A percentile compares a stretch with the other conserved stretches of the same genome.
These are phyloP conservation scores for Rachycentron canadum DNA, from an alignment of 2,797 vertebrate species.

Conservation along the genomic window DNA sequence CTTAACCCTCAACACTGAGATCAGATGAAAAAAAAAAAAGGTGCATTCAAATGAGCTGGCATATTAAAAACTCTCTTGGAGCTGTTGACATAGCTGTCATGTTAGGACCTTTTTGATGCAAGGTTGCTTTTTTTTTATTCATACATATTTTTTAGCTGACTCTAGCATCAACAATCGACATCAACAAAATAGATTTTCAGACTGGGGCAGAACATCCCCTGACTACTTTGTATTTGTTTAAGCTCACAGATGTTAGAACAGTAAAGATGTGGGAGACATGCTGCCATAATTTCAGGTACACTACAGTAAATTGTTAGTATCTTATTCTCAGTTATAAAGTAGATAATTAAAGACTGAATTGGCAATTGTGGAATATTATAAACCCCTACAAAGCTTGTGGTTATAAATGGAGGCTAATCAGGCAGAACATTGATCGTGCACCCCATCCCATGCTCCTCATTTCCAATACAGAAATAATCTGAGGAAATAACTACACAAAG, in stretches of 20 bases:
- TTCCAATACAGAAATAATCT: not conserved
- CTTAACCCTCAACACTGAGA: too few species aligned
- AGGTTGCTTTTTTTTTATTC: not conserved
- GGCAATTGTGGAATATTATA: not conserved
- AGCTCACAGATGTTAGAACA: conserved; percentile 3
- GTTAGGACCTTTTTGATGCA: not conserved
- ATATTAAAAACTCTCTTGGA: not conserved
- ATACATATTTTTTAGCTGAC: not conserved
- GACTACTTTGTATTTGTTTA: not conserved
- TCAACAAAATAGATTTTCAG: not conserved
- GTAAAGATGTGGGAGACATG: not conserved
- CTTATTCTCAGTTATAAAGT: not conserved
- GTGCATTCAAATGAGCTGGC: conserved; percentile 20
- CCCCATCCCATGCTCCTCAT: not conserved
- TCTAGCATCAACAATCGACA: not conserved
- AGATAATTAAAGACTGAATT: not conserved
- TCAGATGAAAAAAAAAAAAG: not conserved
- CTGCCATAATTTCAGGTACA: not conserved
- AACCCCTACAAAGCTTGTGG: not conserved
- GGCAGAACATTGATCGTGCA: not conserved
- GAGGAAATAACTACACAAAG: not conserved
- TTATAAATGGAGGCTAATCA: not conserved
- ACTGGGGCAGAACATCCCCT: not conserved
- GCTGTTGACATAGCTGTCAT: conserved; percentile 1
- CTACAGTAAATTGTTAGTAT: not conserved